These are phyloP conservation scores for Drosophila repleta DNA, from an alignment of 1,140 invertebrate genomes.

Conservation along the genomic window DNA sequence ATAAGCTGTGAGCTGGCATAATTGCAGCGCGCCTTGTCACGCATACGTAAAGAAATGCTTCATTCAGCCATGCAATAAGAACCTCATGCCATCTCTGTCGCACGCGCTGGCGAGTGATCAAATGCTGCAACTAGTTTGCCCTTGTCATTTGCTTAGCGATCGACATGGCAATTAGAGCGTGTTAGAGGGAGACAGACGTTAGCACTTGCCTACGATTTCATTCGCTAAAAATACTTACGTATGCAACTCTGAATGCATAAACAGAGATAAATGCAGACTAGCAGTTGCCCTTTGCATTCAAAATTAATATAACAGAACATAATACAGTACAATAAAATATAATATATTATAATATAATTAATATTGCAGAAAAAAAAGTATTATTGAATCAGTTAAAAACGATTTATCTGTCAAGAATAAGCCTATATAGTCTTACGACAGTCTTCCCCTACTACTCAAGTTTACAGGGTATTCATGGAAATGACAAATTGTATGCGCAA, in stretches of 20 bases:
- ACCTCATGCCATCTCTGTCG: background rate
- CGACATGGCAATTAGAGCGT: background rate
- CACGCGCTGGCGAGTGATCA: background rate
- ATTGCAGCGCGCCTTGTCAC: conserved; percentile 10
- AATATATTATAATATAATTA: too few relatives aligned
- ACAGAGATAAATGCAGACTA: too few relatives aligned
- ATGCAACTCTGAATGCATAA: too few relatives aligned
- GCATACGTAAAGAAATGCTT: conserved; percentile 12
- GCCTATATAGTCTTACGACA: too few relatives aligned
- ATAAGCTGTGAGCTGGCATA: conserved; percentile 22
- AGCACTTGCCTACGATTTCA: background rate
- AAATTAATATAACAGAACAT: too few relatives aligned
- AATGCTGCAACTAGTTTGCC: background rate
- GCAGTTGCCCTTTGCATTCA: too few relatives aligned
- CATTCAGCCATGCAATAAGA: conserved; percentile 9
- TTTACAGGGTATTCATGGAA: conserved; percentile 21
- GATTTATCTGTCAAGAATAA: too few relatives aligned
- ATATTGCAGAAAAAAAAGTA: too few relatives aligned
- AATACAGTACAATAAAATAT: too few relatives aligned
- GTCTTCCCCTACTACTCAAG: background rate
- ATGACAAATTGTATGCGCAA: conserved; percentile 30
- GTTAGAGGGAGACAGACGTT: background rate
- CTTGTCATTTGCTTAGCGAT: background rate
- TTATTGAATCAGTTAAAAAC: too few relatives aligned
- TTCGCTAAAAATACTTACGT: too few relatives aligned